Conservation (phyloP, 2,113 vertebrate species). For the Cyprinodon brontotheroides region DNA sequence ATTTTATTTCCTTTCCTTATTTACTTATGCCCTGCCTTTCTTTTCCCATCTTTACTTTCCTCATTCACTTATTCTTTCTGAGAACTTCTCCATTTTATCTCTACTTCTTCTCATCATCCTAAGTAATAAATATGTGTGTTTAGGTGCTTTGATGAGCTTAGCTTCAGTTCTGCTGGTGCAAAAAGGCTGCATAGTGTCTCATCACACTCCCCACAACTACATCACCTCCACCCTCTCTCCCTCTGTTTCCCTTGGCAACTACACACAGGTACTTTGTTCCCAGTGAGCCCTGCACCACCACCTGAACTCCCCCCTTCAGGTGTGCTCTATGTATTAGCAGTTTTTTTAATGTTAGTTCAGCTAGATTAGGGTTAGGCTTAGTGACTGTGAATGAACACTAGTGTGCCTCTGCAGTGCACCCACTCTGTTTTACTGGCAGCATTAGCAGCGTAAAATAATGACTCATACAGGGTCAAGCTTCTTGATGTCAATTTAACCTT, state of each 20-base stretch:
- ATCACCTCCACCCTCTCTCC: slow-evolving; percentile 16
- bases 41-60: not conserved
- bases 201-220: slow-evolving; percentile 29
- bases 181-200: slow-evolving; percentile 8
- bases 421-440: slow-evolving; percentile 37
- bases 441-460: slow-evolving; percentile 53
- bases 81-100: not conserved
- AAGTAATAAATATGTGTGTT: slow-evolving; percentile 48
- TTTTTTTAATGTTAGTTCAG: not conserved
- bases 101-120: not conserved
- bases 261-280: slow-evolving; percentile 60
- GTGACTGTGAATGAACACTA: slow-evolving; percentile 13
- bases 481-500: slow-evolving; percentile 62
- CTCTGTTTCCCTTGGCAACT: slow-evolving; percentile 73
- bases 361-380: slow-evolving; percentile 2
- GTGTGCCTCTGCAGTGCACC: slow-evolving; percentile 1
- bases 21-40: not conserved
- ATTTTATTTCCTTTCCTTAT: not conserved
- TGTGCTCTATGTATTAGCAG: slow-evolving; percentile 10
- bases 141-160: slow-evolving; percentile 54
- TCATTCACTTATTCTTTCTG: not conserved
- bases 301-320: slow-evolving; percentile 16
- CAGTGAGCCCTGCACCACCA: slow-evolving; percentile 28
- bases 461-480: slow-evolving; percentile 57
- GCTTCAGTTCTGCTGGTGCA: slow-evolving; percentile 44